Percentiles rank a stretch among this genome's conserved stretches.
Conservation (phyloP, 2,888 invertebrate genomes). For the Cremastobaeus sp. region DNA sequence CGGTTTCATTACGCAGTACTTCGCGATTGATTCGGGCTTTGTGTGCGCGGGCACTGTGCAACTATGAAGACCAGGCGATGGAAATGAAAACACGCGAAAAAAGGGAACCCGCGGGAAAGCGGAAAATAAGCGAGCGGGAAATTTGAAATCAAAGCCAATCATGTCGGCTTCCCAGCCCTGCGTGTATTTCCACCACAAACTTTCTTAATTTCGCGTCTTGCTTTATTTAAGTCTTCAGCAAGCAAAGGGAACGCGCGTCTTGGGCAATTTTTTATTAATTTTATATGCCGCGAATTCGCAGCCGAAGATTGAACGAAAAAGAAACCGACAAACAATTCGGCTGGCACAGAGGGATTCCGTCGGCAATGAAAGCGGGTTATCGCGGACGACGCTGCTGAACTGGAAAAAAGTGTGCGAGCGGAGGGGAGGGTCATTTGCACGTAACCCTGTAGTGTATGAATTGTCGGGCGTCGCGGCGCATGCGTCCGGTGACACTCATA, state of each 20-base stretch:
- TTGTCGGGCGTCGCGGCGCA: no score
- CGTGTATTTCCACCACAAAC: constrained; percentile 14
- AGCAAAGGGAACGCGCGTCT: not conserved
- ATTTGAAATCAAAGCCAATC: constrained; percentile 41
- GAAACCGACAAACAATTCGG: no score
- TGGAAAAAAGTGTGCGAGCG: no score
- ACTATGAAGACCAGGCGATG: constrained; percentile 10
- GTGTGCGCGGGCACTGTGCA: constrained; percentile 19
- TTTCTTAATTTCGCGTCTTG: constrained; percentile 28
- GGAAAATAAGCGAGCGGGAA: constrained; percentile 19
- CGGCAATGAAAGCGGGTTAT: no score
- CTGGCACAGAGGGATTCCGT: no score
- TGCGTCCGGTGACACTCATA: no score
- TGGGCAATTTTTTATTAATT: no score
- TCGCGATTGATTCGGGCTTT: constrained; percentile 49
- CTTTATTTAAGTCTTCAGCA: constrained; percentile 17
- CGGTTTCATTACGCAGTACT: constrained; percentile 51
- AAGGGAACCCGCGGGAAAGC: constrained; percentile 5
- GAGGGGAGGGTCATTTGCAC: no score
- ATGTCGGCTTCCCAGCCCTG: not conserved
- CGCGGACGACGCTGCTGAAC: no score
- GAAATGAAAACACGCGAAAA: constrained; percentile 27
- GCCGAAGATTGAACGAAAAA: no score
- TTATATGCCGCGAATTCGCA: not conserved
- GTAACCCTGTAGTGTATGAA: no score